These are phyloP conservation scores for Darevskia mixta DNA, from an alignment of 2,797 vertebrate genomes.

Conservation along the genomic window DNA sequence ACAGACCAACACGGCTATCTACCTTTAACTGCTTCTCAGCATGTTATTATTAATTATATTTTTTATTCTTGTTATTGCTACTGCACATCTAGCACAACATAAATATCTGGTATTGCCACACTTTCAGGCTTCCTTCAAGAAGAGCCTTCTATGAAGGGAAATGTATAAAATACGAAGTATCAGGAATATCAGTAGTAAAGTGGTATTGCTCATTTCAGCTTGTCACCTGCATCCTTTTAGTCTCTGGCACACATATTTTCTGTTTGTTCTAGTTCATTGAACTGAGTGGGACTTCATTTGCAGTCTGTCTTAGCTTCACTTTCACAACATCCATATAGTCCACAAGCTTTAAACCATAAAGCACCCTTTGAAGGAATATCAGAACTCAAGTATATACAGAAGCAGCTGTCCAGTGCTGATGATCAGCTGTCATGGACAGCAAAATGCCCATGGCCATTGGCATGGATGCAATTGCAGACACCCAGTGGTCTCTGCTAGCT, in stretches of 20 bases:
- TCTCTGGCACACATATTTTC: background rate
- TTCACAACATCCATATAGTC: constrained; percentile 61
- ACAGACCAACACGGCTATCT: no score
- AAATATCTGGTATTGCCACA: background rate
- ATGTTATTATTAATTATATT: no score
- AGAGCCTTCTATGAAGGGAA: background rate
- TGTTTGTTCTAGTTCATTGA: background rate
- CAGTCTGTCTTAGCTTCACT: constrained; percentile 39
- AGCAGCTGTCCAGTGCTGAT: constrained; percentile 64
- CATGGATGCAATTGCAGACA: constrained; percentile 71
- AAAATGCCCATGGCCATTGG: constrained; percentile 76
- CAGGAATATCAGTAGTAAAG: background rate
- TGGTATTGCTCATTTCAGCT: background rate
- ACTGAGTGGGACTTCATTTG: constrained; percentile 1
- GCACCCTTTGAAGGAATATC: constrained; percentile 50
- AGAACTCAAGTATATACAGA: constrained; percentile 71
- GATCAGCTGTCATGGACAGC: constrained; percentile 77
- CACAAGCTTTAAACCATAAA: constrained; percentile 66
- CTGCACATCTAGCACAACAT: background rate
- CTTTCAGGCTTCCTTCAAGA: background rate
- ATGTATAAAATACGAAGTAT: background rate
- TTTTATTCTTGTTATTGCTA: no score
- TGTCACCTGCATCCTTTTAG: background rate
- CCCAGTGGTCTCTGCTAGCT: constrained; percentile 73
- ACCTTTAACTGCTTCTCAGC: background rate